Evolutionary conservation across 2,888 invertebrate genomes (phyloP), one percentile per base, ranked within the genome.

Genomic region (Ctenicera cuprea): DNA sequence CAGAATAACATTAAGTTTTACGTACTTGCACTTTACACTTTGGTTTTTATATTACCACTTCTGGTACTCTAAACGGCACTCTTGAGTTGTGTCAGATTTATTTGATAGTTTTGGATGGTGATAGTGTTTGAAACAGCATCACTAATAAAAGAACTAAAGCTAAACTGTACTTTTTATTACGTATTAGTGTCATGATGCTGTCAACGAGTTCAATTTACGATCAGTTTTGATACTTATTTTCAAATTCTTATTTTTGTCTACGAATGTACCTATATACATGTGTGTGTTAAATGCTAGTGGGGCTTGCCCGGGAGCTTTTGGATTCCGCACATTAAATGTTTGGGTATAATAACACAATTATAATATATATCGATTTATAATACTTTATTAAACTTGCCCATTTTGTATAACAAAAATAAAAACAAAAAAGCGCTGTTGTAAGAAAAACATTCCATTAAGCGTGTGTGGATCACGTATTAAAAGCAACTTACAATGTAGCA

Each of bases 91-190:
- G 12, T 50, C 12, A 18, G 18, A 50, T 18, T 50, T 43, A 43
- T 43, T 26, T 50, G 16, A 50, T 50, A 50, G 18, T 20, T 50
- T 20, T 26, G 26, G 20, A 26, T n/a, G 20, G 50, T 20, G 20
- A 18, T 26, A 18, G 50, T 50, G 50, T 50, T 50, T 14, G 16
- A n/a, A 50, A 50, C 18, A 50, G 50, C 16, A 18, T 50, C 50
- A 12, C 18, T 14, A 26, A 20, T 26, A 26, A 50, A 50, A 18
- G 50, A 50, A 50, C 18, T 18, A 50, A 16, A 12, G 22, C 2
- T 50, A 50, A 50, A 50, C 7, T 50, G 20, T 26, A 50, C 20
- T 50, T 50, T 50, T 50, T 50, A 50, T 50, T 50, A 20, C 18
- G 50, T 50, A 16, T 50, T 50, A 26, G 16, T 16, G 18, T 16